These are phyloP conservation scores for Lampris megalopsis DNA, from an alignment of 2,113 vertebrate genomes.

Conservation along the genomic window DNA sequence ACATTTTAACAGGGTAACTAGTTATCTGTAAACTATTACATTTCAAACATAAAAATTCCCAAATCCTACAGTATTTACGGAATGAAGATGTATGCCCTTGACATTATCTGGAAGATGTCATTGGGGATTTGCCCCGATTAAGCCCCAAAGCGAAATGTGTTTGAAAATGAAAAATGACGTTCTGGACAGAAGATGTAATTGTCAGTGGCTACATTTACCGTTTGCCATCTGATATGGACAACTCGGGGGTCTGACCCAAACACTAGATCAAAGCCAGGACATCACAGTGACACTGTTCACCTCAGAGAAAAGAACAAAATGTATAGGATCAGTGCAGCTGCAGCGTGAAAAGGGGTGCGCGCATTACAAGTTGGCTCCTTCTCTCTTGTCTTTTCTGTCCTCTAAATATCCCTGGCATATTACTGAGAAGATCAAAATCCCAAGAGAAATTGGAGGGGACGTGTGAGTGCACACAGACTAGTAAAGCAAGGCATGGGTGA, in stretches of 20 bases:
- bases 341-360: not conserved
- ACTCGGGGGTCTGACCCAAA: too few species aligned
- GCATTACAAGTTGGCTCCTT: conserved; percentile 23
- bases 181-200: conserved; percentile 3
- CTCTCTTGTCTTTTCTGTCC: conserved; percentile 51
- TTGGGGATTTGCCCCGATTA: too few species aligned
- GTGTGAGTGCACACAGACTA: conserved; percentile 13
- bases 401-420: conserved; percentile 67
- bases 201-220: conserved; percentile 20
- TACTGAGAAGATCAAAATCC: conserved; percentile 59
- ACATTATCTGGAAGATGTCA: too few species aligned
- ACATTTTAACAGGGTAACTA: too few species aligned
- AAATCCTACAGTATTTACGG: too few species aligned
- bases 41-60: too few species aligned
- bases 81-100: too few species aligned
- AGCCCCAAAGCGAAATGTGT: not conserved
- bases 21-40: too few species aligned
- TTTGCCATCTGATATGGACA: conserved; percentile 6
- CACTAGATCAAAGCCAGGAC: not conserved
- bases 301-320: conserved; percentile 15
- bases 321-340: conserved; percentile 26
- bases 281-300: conserved; percentile 32
- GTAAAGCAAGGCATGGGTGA: conserved; percentile 1
- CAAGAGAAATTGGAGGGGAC: conserved; percentile 30
- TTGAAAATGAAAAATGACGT: not conserved